phyloP scores from a whole-genome alignment of 35 echinoderm and acorn worm genomes.

The Amphiura filiformis region DNA sequence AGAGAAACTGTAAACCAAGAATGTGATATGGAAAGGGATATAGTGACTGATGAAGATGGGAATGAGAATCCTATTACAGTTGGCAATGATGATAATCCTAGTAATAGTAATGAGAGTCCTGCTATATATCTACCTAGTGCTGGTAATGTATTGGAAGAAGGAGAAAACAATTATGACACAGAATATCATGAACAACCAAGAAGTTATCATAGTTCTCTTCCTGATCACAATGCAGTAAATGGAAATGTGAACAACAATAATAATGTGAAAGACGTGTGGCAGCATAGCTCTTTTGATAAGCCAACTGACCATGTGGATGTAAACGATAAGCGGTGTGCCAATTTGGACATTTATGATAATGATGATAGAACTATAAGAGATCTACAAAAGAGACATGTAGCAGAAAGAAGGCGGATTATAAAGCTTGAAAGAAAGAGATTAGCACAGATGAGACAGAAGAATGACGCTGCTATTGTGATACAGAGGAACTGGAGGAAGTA shows the following conservation, averaged over 20 bases:
- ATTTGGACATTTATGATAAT: neutral
- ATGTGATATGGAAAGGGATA: neutral
- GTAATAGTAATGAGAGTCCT: neutral
- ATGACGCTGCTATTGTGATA: constrained; percentile 42
- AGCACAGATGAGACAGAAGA: constrained; percentile 30
- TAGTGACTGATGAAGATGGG: neutral
- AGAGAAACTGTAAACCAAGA: neutral
- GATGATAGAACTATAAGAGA: neutral
- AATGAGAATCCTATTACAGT: neutral
- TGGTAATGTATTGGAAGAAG: neutral
- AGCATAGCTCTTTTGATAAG: neutral
- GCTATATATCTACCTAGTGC: neutral
- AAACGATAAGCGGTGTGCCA: neutral
- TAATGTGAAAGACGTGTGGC: neutral
- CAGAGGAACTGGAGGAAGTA: constrained; percentile 68
- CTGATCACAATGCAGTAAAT: neutral
- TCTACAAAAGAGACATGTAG: neutral
- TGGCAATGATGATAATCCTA: neutral
- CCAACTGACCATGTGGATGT: neutral
- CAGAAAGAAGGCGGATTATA: constrained; percentile 46
- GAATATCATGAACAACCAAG: neutral
- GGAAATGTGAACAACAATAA: constrained; percentile 27
- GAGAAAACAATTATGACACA: neutral
- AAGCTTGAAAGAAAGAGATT: constrained; percentile 38
- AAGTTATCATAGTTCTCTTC: neutral